Evolutionary conservation across 2,797 vertebrate species (phyloP).

Genomic region (Danio aesculapii): DNA sequence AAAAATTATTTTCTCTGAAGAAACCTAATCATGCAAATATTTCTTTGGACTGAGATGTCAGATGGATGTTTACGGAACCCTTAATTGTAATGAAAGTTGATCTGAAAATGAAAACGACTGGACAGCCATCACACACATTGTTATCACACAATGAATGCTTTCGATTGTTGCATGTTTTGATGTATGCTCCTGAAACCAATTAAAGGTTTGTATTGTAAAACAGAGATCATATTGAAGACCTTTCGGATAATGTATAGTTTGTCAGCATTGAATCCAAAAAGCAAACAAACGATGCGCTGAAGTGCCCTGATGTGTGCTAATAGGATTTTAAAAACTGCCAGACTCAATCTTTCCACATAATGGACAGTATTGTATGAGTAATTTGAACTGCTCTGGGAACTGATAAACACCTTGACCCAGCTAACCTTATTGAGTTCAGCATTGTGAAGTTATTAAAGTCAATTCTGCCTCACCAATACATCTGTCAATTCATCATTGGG

Average conservation of each 20-base stretch:
- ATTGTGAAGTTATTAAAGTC: conserved; percentile 32
- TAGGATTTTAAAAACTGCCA: not conserved
- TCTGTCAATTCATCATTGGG: conserved; percentile 28
- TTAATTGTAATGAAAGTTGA: not conserved
- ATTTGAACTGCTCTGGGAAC: not conserved
- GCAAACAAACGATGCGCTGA: not conserved
- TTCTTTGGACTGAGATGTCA: not conserved
- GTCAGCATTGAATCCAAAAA: not conserved
- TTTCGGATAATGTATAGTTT: not conserved
- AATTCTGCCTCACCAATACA: conserved; percentile 35
- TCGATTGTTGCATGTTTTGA: not conserved
- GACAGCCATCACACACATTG: not conserved
- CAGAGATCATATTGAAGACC: not conserved
- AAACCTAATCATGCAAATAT: not conserved
- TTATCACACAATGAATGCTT: not conserved
- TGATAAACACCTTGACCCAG: conserved; percentile 15
- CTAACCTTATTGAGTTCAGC: conserved; percentile 35
- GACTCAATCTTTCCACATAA: conserved; percentile 1
- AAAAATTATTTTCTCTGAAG: not conserved
- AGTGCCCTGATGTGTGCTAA: not conserved
- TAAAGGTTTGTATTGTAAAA: not conserved
- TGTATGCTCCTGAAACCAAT: not conserved
- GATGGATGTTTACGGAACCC: not conserved
- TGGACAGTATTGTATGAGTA: not conserved
- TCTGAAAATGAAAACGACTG: not conserved